Conservation (phyloP, 1,140 invertebrate species). For the Chionoecetes opilio region DNA sequence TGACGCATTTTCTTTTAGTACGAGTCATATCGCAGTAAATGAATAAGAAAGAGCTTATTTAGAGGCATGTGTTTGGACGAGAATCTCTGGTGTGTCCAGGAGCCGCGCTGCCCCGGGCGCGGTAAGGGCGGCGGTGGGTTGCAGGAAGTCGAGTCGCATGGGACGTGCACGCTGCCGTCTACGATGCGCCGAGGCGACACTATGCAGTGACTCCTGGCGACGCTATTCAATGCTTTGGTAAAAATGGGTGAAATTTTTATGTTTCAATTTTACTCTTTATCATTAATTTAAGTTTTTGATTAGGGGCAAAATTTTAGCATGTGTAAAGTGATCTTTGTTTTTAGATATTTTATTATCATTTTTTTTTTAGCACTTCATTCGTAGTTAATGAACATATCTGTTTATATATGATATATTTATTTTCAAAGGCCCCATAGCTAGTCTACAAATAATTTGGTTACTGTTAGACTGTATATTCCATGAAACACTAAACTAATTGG, state of each 20-base stretch:
- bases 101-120: too few species aligned
- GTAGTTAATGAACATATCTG: slow-evolving; percentile 67
- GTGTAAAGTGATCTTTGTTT: slow-evolving; percentile 74
- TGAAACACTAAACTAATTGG: slow-evolving; percentile 63
- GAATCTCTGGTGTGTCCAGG: not conserved
- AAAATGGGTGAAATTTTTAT: slow-evolving; percentile 71
- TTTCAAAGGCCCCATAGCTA: slow-evolving; percentile 75
- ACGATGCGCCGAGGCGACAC: not conserved
- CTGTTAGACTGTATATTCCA: slow-evolving; percentile 56
- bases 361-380: slow-evolving; percentile 55
- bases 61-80: slow-evolving; percentile 4
- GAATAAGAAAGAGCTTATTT: not conserved
- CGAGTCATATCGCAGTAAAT: not conserved
- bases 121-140: too few species aligned
- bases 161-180: too few species aligned
- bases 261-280: slow-evolving; percentile 46
- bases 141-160: too few species aligned
- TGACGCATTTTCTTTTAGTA: slow-evolving; percentile 67
- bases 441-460: slow-evolving; percentile 70
- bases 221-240: slow-evolving; percentile 52
- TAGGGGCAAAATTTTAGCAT: slow-evolving; percentile 74
- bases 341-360: slow-evolving; percentile 61
- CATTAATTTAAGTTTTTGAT: slow-evolving; percentile 70
- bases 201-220: not conserved
- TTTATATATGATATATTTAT: slow-evolving; percentile 73